Conservation (phyloP, 2,797 vertebrate species). For the Siniperca obscura region DNA sequence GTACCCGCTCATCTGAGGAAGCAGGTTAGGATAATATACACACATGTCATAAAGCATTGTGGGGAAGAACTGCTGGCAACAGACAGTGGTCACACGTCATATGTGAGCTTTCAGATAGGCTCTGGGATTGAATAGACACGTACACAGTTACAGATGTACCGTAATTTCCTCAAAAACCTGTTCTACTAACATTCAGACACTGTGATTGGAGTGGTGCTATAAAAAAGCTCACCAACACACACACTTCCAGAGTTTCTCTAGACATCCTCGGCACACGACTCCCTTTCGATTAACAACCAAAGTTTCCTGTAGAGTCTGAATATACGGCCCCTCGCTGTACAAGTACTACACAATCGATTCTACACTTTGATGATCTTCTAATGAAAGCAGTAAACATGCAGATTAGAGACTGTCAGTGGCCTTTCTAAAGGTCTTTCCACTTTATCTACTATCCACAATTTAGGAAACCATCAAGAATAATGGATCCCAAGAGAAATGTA, state of each 20-base stretch:
- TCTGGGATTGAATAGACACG: conserved; percentile 3
- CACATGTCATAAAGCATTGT: conserved; percentile 44
- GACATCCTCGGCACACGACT: conserved; percentile 8
- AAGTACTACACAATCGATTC: conserved; percentile 60
- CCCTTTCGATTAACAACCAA: conserved; percentile 45
- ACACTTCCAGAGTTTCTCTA: background rate
- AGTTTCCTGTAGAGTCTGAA: conserved; percentile 54
- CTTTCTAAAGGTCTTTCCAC: conserved; percentile 53
- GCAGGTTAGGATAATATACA: conserved; percentile 49
- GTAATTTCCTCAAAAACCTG: conserved; percentile 21
- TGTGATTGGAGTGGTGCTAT: conserved; percentile 41
- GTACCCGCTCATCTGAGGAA: conserved; percentile 39
- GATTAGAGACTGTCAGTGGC: conserved; percentile 69
- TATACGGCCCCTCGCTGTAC: conserved; percentile 47
- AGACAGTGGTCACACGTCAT: conserved; percentile 12
- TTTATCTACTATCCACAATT: conserved; percentile 51
- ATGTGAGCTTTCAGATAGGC: background rate
- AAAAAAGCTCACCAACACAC: conserved; percentile 18
- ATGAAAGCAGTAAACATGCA: conserved; percentile 79
- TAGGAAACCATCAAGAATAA: conserved; percentile 45
- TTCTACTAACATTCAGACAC: conserved; percentile 9
- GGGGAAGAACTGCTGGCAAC: conserved; percentile 25
- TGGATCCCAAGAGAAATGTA: conserved; percentile 24
- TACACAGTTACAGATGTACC: conserved; percentile 24
- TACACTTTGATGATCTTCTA: conserved; percentile 76